These are phyloP conservation scores for Odocoileus virginianus DNA, from an alignment of 2,113 vertebrate genomes.

Conservation along the genomic window DNA sequence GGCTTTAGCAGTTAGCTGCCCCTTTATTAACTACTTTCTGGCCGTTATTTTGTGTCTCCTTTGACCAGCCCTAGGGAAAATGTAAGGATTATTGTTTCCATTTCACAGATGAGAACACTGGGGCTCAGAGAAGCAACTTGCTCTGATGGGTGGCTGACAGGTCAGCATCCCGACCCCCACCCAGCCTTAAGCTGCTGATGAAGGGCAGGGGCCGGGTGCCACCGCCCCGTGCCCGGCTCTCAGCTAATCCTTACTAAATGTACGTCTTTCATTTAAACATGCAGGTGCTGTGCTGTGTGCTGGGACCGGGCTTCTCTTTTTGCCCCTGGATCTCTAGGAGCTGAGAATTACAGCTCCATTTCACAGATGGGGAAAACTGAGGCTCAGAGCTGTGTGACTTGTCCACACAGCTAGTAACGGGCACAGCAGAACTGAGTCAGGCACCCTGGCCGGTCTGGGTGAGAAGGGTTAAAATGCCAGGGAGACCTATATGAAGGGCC, in stretches of 20 bases:
- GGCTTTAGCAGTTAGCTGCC: background rate
- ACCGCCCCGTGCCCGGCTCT: background rate
- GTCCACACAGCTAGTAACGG: background rate
- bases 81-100: background rate
- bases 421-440: background rate
- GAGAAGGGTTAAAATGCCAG: background rate
- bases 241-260: background rate
- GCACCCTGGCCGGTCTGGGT: too few species aligned
- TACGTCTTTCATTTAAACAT: background rate
- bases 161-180: accelerated
- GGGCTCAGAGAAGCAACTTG: background rate
- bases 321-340: background rate
- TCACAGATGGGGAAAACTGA: background rate
- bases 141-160: background rate
- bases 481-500: background rate
- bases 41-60: background rate
- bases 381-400: background rate
- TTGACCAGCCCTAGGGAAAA: background rate
- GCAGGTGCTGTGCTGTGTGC: background rate
- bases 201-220: background rate
- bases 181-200: background rate
- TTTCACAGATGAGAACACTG: background rate
- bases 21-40: background rate
- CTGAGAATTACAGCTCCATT: background rate
- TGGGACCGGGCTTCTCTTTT: background rate